These are phyloP conservation scores for Olivierus martensii DNA, from an alignment of 1,140 invertebrate species.

Conservation along the genomic window DNA sequence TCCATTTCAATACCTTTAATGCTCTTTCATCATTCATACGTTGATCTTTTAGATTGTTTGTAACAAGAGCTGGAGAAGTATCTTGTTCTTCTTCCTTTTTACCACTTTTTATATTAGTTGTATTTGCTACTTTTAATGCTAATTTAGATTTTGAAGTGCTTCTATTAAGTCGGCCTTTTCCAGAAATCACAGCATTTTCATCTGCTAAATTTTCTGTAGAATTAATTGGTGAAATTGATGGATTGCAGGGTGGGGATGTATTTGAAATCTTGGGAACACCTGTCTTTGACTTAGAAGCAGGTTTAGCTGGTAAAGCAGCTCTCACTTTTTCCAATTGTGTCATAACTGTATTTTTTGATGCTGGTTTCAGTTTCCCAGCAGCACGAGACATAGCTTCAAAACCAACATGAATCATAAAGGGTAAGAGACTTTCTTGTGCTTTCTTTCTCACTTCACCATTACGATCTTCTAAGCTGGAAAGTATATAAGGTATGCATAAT, in stretches of 20 bases:
- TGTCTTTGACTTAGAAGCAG: slow-evolving; percentile 32
- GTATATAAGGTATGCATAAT: slow-evolving; percentile 62
- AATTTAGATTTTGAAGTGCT: slow-evolving; percentile 21
- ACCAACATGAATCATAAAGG: slow-evolving; percentile 84
- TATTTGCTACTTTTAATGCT: slow-evolving; percentile 26
- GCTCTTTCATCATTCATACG: slow-evolving; percentile 83
- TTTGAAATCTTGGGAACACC: slow-evolving; percentile 9
- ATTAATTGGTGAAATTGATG: slow-evolving; percentile 1
- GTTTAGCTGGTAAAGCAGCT: slow-evolving; percentile 67
- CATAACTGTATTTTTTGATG: slow-evolving; percentile 63
- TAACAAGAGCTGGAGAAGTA: slow-evolving; percentile 47
- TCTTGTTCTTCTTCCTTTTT: slow-evolving; percentile 81
- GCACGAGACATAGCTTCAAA: slow-evolving; percentile 65
- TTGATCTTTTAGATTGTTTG: slow-evolving; percentile 79
- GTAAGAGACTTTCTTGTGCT: slow-evolving; percentile 71
- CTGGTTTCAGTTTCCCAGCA: slow-evolving; percentile 71
- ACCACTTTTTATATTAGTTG: slow-evolving; percentile 13
- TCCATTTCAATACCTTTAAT: slow-evolving; percentile 84
- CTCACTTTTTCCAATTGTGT: slow-evolving; percentile 70
- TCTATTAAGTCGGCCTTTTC: slow-evolving; percentile 17
- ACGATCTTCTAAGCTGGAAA: slow-evolving; percentile 73
- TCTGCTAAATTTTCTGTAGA: background rate
- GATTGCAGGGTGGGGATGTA: slow-evolving; percentile 9
- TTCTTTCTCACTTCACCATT: slow-evolving; percentile 81
- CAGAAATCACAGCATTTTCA: slow-evolving; percentile 7